Conservation (phyloP, 1,140 invertebrate genomes). For the Pentalonia nigronervosa region DNA sequence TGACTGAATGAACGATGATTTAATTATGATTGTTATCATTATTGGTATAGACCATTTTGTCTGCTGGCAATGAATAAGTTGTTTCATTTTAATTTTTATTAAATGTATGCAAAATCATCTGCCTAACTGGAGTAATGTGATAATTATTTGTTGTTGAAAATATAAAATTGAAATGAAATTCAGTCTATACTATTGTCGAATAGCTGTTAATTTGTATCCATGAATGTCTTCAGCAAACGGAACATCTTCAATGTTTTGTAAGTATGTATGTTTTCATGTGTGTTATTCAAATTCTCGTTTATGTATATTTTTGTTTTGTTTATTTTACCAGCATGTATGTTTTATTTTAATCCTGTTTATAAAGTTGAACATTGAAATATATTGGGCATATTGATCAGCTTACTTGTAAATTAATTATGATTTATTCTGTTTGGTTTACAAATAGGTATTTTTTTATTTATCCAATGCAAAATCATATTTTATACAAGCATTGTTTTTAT, state of each 20-base stretch:
- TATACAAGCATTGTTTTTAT: background rate
- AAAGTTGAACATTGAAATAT: background rate
- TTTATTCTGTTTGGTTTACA: conserved; percentile 11
- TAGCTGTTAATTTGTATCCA: conserved; percentile 30
- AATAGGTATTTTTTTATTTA: conserved; percentile 9
- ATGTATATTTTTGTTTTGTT: conserved; percentile 43
- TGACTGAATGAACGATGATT: conserved; percentile 42
- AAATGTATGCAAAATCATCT: conserved; percentile 35
- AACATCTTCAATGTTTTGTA: conserved; percentile 52
- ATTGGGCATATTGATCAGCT: background rate
- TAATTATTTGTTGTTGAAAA: conserved; percentile 7
- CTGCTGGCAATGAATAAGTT: background rate
- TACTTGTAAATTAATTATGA: conserved; percentile 18
- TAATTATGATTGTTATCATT: conserved; percentile 3
- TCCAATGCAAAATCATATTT: background rate
- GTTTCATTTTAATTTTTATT: background rate
- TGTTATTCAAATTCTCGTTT: background rate
- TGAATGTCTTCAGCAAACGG: conserved; percentile 46
- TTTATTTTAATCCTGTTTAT: conserved; percentile 14
- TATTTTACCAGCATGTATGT: conserved; percentile 32
- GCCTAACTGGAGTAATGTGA: conserved; percentile 27
- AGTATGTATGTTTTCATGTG: conserved; percentile 51
- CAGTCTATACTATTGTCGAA: conserved; percentile 31
- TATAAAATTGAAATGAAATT: conserved; percentile 27
- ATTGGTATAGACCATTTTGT: background rate